Evolutionary conservation across 2,888 invertebrate species (phyloP).

Genomic region (Scaptomyza polygonia): DNA sequence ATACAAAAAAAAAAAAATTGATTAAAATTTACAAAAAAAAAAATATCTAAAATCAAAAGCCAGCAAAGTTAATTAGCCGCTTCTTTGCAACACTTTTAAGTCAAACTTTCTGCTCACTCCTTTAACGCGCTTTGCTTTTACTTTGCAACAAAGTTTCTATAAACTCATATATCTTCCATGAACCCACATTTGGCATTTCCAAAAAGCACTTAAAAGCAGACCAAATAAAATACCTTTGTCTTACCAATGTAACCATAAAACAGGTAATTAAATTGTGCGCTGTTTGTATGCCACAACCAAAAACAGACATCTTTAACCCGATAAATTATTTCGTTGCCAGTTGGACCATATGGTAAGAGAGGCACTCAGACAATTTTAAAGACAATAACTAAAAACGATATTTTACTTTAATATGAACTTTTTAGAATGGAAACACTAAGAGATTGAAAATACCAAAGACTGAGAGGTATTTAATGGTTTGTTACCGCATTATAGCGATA

Average conservation of each 20-base stretch:
- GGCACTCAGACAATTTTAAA: neutral
- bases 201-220: conserved; percentile 1
- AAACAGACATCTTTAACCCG: too few species aligned
- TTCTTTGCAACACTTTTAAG: conserved; percentile 16
- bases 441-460: neutral
- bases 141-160: conserved; percentile 8
- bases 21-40: neutral
- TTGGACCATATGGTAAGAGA: neutral
- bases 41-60: neutral
- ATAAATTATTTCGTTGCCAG: neutral
- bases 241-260: neutral
- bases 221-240: neutral
- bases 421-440: neutral
- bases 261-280: neutral
- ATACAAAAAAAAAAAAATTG: too few species aligned
- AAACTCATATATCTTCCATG: conserved; percentile 2
- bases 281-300: neutral
- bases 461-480: neutral
- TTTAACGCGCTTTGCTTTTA: neutral
- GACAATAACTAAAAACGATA: neutral
- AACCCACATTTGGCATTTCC: neutral
- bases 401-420: neutral
- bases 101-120: conserved; percentile 14
- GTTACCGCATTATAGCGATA: neutral
- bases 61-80: conserved; percentile 4